Conservation (phyloP, 1,140 invertebrate species). For the Telenomus remus region DNA sequence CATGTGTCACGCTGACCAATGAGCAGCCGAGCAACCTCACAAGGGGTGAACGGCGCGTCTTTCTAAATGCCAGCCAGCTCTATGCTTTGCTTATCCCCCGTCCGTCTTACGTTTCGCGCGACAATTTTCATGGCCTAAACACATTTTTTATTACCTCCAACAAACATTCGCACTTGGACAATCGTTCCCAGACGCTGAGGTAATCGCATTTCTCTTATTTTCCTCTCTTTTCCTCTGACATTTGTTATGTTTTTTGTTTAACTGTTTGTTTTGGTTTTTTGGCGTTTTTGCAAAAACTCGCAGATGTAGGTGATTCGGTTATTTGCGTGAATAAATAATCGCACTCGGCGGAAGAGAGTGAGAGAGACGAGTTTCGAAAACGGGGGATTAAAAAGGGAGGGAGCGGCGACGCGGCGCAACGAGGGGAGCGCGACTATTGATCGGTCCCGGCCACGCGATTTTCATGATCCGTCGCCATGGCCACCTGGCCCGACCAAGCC, state of each 20-base stretch:
- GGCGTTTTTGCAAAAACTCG: too few relatives aligned
- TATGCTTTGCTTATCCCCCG: conserved; percentile 12
- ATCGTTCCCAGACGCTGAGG: too few relatives aligned
- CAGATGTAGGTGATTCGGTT: too few relatives aligned
- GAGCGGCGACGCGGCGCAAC: conserved; percentile 45
- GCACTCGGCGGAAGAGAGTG: background rate
- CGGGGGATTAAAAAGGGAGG: conserved; percentile 36
- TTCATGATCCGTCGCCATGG: conserved; percentile 76
- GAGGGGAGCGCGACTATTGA: conserved; percentile 70
- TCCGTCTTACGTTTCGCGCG: conserved; percentile 2
- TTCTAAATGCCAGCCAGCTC: conserved; percentile 44
- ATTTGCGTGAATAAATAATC: background rate
- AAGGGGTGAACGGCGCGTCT: conserved; percentile 34
- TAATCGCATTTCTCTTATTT: too few relatives aligned
- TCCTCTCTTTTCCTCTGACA: too few relatives aligned
- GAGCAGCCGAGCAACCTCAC: conserved; percentile 27
- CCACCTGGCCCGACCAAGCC: conserved; percentile 71
- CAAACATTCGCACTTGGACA: background rate
- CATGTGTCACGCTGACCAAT: conserved; percentile 44
- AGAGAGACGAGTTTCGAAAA: conserved; percentile 21
- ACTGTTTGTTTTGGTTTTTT: too few relatives aligned
- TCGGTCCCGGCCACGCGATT: conserved; percentile 73
- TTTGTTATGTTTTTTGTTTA: too few relatives aligned
- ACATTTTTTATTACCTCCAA: background rate
- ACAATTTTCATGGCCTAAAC: conserved; percentile 9